Percentiles rank a stretch among this genome's conserved stretches.
These are phyloP conservation scores for Gila robusta DNA, from an alignment of 2,797 vertebrate genomes.

Conservation along the genomic window DNA sequence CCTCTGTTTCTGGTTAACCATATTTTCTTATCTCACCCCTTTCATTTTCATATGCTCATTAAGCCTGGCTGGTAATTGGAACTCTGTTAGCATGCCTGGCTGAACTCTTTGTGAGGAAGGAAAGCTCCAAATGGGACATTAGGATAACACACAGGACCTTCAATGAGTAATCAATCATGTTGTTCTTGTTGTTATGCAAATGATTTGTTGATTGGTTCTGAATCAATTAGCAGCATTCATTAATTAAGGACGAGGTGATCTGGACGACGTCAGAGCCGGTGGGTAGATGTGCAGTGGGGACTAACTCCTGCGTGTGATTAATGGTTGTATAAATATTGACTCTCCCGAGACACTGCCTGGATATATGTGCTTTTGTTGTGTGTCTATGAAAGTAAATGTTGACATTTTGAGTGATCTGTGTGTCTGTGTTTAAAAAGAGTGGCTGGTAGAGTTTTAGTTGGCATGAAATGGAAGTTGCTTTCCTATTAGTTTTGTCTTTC, in stretches of 20 bases:
- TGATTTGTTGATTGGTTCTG: slow-evolving; percentile 63
- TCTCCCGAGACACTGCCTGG: slow-evolving; percentile 46
- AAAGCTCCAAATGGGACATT: slow-evolving; percentile 55
- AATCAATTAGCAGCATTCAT: slow-evolving; percentile 65
- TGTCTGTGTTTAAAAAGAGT: neutral
- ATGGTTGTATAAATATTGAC: slow-evolving; percentile 55
- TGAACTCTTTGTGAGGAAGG: slow-evolving; percentile 45
- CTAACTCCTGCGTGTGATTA: slow-evolving; percentile 59
- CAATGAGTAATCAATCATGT: slow-evolving; percentile 64
- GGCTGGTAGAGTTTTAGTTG: neutral
- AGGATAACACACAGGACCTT: slow-evolving; percentile 56
- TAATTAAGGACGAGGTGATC: slow-evolving; percentile 61
- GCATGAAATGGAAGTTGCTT: neutral
- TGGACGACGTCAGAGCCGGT: slow-evolving; percentile 43
- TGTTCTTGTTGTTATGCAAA: slow-evolving; percentile 65
- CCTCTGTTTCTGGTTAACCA: neutral
- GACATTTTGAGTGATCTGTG: slow-evolving; percentile 10
- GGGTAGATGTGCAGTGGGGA: slow-evolving; percentile 44
- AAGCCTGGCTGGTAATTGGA: slow-evolving; percentile 33
- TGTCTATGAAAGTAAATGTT: slow-evolving; percentile 22
- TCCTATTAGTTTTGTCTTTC: neutral
- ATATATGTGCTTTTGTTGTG: neutral
- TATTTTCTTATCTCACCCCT: slow-evolving; percentile 39
- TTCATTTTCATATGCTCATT: slow-evolving; percentile 48
- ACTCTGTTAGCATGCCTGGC: slow-evolving; percentile 46